Percentiles rank a stretch among this genome's conserved stretches.
Evolutionary conservation across 2,113 vertebrate species (phyloP).

Genomic region (Sula dactylatra): DNA sequence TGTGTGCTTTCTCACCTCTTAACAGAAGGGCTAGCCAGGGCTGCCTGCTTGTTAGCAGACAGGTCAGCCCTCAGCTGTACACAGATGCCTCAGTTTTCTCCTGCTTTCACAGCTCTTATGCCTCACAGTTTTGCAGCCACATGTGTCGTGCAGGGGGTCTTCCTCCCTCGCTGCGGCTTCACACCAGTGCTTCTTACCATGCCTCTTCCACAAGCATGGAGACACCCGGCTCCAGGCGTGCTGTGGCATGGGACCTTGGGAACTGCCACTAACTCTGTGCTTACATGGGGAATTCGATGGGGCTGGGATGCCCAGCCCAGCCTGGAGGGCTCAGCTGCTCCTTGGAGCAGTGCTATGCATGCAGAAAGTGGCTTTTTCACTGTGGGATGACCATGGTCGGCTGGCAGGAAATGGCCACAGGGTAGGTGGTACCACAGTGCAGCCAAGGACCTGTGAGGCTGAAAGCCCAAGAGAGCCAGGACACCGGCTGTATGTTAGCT

Average conservation of each 20-base stretch:
- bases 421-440: neutral
- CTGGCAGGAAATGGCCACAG: neutral
- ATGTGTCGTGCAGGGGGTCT: fast-evolving
- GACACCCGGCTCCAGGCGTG: fast-evolving
- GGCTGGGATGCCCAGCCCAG: neutral
- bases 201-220: neutral
- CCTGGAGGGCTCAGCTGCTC: neutral
- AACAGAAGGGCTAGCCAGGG: too few species aligned
- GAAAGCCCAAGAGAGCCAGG: neutral
- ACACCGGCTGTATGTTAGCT: fast-evolving
- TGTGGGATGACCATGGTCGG: fast-evolving
- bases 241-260: fast-evolving
- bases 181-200: neutral
- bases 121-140: neutral
- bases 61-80: neutral
- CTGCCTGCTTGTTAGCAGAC: fast-evolving
- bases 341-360: fast-evolving
- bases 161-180: neutral
- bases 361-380: neutral
- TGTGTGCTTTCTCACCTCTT: neutral
- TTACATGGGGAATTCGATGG: fast-evolving
- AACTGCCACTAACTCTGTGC: fast-evolving
- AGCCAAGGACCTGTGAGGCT: neutral
- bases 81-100: neutral
- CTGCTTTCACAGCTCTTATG: neutral